Conservation (phyloP, 2,797 vertebrate genomes). For the Carduelis carduelis region DNA sequence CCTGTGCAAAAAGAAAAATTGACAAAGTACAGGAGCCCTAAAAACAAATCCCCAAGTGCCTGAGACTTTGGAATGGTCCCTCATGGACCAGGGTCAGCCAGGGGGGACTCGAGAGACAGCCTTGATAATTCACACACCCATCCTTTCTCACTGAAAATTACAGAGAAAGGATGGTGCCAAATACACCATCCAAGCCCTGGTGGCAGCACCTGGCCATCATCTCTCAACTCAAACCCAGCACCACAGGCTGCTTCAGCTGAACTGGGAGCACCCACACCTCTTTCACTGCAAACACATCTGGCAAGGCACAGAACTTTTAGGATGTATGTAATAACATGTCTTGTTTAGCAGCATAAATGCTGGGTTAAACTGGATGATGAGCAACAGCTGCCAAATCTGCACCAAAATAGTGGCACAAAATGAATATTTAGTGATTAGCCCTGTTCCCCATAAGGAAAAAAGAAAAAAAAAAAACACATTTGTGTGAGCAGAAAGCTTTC, state of each 20-base stretch:
- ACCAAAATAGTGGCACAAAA: not conserved
- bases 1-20: not conserved
- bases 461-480: not conserved
- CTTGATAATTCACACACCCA: not conserved
- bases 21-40: not conserved
- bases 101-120: not conserved
- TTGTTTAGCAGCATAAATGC: not conserved
- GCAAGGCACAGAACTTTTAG: not conserved
- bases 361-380: not conserved
- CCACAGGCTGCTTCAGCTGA: not conserved
- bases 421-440: not conserved
- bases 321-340: too few species aligned
- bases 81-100: not conserved
- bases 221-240: not conserved
- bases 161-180: not conserved
- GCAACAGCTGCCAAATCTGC: not conserved
- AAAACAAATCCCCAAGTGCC: not conserved
- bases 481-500: not conserved
- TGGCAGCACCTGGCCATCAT: not conserved
- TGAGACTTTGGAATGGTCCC: not conserved
- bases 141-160: not conserved
- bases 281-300: fast-evolving
- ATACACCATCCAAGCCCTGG: not conserved
- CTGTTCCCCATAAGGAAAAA: not conserved
- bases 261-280: not conserved